Conservation (phyloP, 2,888 invertebrate species). For the Coremacera marginata region DNA sequence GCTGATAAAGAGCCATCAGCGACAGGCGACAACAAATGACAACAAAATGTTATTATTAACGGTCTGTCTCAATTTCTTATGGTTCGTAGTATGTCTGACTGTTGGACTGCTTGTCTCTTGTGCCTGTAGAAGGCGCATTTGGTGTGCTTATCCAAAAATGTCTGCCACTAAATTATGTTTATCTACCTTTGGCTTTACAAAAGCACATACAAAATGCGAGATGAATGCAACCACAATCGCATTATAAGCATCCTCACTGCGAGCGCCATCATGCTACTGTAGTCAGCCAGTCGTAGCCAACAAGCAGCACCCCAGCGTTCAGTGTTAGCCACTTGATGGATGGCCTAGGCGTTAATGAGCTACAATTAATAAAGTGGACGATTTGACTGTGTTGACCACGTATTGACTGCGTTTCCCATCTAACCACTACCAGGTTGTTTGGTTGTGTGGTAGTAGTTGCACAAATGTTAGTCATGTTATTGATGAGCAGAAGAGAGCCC, state of each 20-base stretch:
- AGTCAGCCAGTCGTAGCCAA: background rate
- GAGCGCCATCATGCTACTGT: background rate
- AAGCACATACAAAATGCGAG: background rate
- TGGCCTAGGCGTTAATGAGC: constrained; percentile 62
- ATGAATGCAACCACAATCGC: background rate
- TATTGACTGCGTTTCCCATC: too few species aligned
- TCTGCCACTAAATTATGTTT: constrained; percentile 38
- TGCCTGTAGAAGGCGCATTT: constrained; percentile 2
- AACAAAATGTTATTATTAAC: constrained; percentile 44
- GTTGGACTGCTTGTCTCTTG: background rate
- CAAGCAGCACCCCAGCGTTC: background rate
- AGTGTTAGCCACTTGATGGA: constrained; percentile 54
- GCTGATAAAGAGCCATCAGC: constrained; percentile 32
- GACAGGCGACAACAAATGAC: constrained; percentile 40
- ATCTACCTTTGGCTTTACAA: constrained; percentile 2
- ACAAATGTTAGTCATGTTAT: too few species aligned
- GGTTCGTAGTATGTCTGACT: background rate
- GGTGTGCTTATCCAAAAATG: constrained; percentile 28
- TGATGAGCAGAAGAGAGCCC: too few species aligned
- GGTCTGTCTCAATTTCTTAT: background rate
- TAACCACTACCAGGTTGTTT: too few species aligned
- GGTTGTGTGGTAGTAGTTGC: too few species aligned
- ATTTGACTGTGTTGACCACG: background rate
- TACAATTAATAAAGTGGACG: constrained; percentile 58
- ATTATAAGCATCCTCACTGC: background rate